Evolutionary conservation across 2,888 invertebrate species (phyloP).

Genomic region (Buathra laborator): DNA sequence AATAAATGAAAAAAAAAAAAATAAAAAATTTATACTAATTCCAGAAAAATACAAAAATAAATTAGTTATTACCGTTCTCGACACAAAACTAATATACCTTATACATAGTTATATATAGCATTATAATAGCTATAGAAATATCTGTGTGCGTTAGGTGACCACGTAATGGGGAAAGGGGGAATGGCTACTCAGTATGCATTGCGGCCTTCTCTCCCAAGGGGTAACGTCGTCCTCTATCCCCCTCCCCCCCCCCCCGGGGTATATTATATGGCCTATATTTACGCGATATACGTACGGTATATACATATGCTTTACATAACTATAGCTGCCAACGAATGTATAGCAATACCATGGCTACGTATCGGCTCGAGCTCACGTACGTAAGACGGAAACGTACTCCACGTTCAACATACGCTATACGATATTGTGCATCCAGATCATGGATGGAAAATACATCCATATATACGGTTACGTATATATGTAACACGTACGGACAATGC

Average conservation of each 20-base stretch:
- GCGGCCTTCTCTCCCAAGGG: conserved; percentile 80
- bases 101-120: conserved; percentile 36
- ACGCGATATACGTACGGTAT: conserved; percentile 69
- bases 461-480: conserved; percentile 6
- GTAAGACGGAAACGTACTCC: conserved; percentile 62
- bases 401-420: conserved; percentile 41
- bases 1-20: background rate
- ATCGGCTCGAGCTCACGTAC: conserved; percentile 44
- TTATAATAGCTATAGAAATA: conserved; percentile 51
- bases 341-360: conserved; percentile 15
- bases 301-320: conserved; percentile 26
- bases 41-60: conserved; percentile 70
- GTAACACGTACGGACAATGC: conserved; percentile 7
- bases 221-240: conserved; percentile 77
- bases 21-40: background rate
- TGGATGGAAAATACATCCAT: conserved; percentile 4
- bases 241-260: conserved; percentile 69
- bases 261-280: conserved; percentile 79
- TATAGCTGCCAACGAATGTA: conserved; percentile 20
- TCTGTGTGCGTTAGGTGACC: conserved; percentile 79
- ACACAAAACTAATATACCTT: conserved; percentile 75
- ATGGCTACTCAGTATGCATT: conserved; percentile 84
- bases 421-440: conserved; percentile 13
- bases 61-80: conserved; percentile 78
- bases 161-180: conserved; percentile 80